Conservation (phyloP, 2,113 vertebrate genomes). For the Misgurnus anguillicaudatus region DNA sequence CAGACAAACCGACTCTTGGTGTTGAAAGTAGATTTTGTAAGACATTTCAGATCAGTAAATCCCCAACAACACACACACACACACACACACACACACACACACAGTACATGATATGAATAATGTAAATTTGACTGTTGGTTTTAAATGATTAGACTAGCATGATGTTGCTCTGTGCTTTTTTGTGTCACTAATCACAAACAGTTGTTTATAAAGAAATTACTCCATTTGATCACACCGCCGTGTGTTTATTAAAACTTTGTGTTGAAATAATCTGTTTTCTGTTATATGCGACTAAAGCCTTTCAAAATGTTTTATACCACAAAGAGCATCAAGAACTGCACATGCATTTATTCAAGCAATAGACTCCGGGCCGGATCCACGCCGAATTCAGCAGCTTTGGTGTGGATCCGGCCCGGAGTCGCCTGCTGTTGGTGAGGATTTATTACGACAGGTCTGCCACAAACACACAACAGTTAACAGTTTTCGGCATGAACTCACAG, state of each 20-base stretch:
- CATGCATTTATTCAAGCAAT: no score
- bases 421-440: no score
- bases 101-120: conserved; percentile 2
- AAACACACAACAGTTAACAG: no score
- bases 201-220: conserved; percentile 33
- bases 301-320: no score
- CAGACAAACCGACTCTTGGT: neutral
- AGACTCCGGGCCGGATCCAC: no score
- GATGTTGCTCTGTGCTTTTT: conserved; percentile 26
- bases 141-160: conserved; percentile 40
- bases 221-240: neutral
- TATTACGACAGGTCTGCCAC: no score
- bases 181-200: conserved; percentile 32
- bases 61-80: neutral
- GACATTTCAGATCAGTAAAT: conserved; percentile 6
- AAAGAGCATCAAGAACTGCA: no score
- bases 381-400: no score
- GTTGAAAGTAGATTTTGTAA: neutral
- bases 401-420: no score
- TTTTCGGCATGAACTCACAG: no score
- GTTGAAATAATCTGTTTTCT: neutral
- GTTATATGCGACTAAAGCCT: no score
- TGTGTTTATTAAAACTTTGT: neutral
- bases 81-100: conserved; percentile 3
- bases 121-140: conserved; percentile 34